Conservation (phyloP, 1,140 invertebrate genomes). For the Macrocentrus cingulum region DNA sequence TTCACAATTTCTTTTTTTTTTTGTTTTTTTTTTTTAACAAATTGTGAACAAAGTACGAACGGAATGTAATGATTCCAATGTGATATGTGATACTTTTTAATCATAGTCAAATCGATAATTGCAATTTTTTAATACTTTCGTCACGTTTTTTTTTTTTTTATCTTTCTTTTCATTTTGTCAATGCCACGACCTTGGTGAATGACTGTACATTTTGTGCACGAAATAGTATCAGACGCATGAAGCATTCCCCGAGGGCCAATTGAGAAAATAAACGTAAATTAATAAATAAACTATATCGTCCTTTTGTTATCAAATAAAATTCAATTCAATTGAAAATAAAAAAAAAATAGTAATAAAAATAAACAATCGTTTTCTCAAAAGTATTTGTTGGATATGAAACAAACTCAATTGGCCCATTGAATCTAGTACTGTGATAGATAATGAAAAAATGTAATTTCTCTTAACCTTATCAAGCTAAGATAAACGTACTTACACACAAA, state of each 20-base stretch:
- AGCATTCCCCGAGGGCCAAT: conserved; percentile 15
- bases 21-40: no score
- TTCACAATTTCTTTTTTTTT: no score
- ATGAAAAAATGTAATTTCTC: conserved; percentile 22
- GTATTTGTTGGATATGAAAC: conserved; percentile 3
- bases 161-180: not conserved
- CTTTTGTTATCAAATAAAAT: no score
- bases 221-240: not conserved
- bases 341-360: no score
- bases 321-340: no score
- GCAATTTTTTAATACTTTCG: conserved; percentile 6
- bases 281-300: no score
- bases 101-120: conserved; percentile 13
- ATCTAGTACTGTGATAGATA: conserved; percentile 1
- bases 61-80: conserved; percentile 24
- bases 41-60: conserved; percentile 12
- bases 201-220: conserved; percentile 6
- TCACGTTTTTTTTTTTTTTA: conserved; percentile 9
- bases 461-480: conserved; percentile 47
- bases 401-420: conserved; percentile 19
- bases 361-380: no score
- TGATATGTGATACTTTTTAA: conserved; percentile 28
- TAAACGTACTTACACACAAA: conserved; percentile 56
- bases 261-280: conserved; percentile 6
- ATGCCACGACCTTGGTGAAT: not conserved